Conservation (phyloP, 2,888 invertebrate genomes). For the Aelia acuminata region DNA sequence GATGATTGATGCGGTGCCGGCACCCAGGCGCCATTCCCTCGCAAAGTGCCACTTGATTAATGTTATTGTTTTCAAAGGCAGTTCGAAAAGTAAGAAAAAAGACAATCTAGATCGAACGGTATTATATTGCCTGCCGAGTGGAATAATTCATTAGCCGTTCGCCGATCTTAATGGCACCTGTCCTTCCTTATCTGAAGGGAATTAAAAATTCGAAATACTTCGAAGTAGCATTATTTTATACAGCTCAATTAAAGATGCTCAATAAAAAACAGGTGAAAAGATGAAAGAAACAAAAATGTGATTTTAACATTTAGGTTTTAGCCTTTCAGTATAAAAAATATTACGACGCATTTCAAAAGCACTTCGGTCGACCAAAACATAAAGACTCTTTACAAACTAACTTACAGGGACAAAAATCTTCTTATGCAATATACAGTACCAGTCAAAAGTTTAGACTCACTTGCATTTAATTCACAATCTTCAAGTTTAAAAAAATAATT, state of each 20-base stretch:
- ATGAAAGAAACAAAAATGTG: no score
- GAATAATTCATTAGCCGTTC: conserved; percentile 8
- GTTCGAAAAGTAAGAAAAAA: not conserved
- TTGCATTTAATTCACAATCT: no score
- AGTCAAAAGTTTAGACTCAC: no score
- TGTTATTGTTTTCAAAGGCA: conserved; percentile 22
- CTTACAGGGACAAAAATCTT: no score
- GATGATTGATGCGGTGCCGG: conserved; percentile 7
- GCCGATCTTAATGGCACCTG: not conserved
- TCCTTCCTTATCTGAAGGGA: not conserved
- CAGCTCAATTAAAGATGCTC: not conserved
- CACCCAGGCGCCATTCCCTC: not conserved
- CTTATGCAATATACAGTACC: no score
- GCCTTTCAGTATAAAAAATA: no score
- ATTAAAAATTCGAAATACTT: not conserved
- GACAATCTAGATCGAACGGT: not conserved
- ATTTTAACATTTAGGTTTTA: no score
- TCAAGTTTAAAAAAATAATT: no score
- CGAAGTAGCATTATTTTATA: not conserved
- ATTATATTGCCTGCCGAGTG: not conserved
- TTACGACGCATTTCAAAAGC: no score
- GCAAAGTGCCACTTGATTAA: not conserved
- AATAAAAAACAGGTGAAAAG: no score
- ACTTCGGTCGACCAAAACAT: no score
- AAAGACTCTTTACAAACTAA: no score